A percentile compares a stretch with the other conserved stretches of the same genome.
These are phyloP conservation scores for Altica lythri DNA, from an alignment of 2,888 invertebrate species.

Conservation along the genomic window DNA sequence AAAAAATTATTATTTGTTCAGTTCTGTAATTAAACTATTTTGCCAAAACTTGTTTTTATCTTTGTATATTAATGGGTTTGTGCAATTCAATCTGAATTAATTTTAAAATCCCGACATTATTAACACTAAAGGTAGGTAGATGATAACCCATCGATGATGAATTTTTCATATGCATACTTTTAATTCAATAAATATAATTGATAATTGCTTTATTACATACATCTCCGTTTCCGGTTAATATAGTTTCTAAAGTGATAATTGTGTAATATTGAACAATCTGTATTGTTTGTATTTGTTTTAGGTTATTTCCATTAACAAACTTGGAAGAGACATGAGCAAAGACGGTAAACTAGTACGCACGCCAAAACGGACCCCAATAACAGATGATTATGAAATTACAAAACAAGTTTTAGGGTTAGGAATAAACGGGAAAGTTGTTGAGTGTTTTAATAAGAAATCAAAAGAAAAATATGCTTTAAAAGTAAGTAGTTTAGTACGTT, in stretches of 20 bases:
- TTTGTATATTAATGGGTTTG: constrained; percentile 9
- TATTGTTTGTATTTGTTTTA: constrained; percentile 4
- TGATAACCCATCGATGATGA: background rate
- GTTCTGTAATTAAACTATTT: constrained; percentile 5
- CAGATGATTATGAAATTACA: constrained; percentile 90
- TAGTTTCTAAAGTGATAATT: background rate
- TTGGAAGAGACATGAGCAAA: constrained; percentile 34
- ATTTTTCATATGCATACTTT: constrained; percentile 7
- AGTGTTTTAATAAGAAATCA: constrained; percentile 80
- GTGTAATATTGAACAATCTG: constrained; percentile 5
- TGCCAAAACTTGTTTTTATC: constrained; percentile 13
- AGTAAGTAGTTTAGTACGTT: constrained; percentile 58
- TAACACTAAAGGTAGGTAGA: constrained; percentile 12
- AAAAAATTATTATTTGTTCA: constrained; percentile 6
- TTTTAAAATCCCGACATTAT: constrained; percentile 6
- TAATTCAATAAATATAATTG: background rate
- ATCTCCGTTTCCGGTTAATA: background rate
- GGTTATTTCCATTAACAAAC: constrained; percentile 15
- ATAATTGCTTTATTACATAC: background rate
- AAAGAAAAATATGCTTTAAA: constrained; percentile 89
- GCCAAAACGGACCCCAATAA: constrained; percentile 81
- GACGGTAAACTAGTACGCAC: constrained; percentile 49
- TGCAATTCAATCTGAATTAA: constrained; percentile 4
- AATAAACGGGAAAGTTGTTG: constrained; percentile 98
- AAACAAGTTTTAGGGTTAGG: constrained; percentile 93